These are phyloP conservation scores for Penaeus chinensis DNA, from an alignment of 1,140 invertebrate species.

Conservation along the genomic window DNA sequence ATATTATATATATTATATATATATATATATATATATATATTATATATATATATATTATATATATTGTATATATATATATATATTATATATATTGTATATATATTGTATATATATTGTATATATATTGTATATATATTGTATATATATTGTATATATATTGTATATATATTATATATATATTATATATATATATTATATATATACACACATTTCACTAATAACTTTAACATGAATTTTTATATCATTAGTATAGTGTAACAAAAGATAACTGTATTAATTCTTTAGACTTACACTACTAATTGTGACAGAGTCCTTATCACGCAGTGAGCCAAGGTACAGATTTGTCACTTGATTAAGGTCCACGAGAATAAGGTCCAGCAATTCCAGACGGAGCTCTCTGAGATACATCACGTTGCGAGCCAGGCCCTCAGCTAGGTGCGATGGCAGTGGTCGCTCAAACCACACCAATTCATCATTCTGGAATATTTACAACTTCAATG, in stretches of 20 bases:
- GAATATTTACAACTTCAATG: background rate
- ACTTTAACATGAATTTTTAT: no score
- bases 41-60: no score
- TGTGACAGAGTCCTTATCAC: conserved; percentile 48
- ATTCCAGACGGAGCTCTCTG: conserved; percentile 27
- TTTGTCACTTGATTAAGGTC: conserved; percentile 36
- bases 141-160: no score
- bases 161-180: no score
- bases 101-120: no score
- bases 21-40: no score
- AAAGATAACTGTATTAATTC: background rate
- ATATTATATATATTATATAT: no score
- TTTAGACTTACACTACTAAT: conserved; percentile 20
- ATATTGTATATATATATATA: no score
- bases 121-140: no score
- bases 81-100: no score
- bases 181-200: no score
- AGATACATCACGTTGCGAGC: conserved; percentile 35
- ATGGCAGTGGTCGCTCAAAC: conserved; percentile 47
- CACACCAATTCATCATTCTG: conserved; percentile 45
- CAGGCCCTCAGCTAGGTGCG: conserved; percentile 28
- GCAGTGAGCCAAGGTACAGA: conserved; percentile 24
- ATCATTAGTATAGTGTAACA: background rate
- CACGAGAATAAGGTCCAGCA: conserved; percentile 31
- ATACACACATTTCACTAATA: no score